Conservation (phyloP, 2,888 invertebrate species). For the Altica lythri region DNA sequence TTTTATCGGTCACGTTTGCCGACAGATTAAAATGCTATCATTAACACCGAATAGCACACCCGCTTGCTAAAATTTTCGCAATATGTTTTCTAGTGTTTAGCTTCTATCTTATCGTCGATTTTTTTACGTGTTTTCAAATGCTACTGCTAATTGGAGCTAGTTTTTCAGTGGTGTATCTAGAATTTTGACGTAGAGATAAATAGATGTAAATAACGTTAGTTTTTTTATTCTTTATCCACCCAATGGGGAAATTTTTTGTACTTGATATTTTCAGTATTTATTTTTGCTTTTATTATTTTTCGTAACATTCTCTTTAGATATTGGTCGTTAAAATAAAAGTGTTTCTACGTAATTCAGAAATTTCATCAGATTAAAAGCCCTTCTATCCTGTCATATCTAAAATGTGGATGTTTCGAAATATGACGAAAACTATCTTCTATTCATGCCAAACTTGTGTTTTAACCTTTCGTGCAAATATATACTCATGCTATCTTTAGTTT, state of each 20-base stretch:
- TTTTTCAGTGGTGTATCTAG: neutral
- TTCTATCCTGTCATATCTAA: neutral
- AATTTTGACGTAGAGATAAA: too few species aligned
- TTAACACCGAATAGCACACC: slow-evolving; percentile 30
- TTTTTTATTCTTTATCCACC: too few species aligned
- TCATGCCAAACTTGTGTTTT: neutral
- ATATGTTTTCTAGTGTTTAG: slow-evolving; percentile 33
- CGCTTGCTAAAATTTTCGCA: slow-evolving; percentile 24
- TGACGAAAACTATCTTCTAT: neutral
- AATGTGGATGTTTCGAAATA: neutral
- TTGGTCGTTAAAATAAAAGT: too few species aligned
- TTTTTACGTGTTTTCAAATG: neutral
- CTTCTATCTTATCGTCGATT: slow-evolving; percentile 10
- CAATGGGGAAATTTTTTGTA: too few species aligned
- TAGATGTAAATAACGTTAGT: too few species aligned
- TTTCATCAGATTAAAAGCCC: slow-evolving; percentile 5
- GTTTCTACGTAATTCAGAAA: too few species aligned
- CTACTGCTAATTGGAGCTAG: too few species aligned
- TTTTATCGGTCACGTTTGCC: slow-evolving; percentile 37
- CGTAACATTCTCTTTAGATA: too few species aligned
- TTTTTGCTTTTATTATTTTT: neutral
- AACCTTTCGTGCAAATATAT: too few species aligned
- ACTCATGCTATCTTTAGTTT: too few species aligned
- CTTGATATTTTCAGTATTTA: too few species aligned
- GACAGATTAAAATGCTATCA: slow-evolving; percentile 41